Base-by-base conservation (phyloP, 1,140 invertebrate genomes). In the Tetramorium parvispinum region DNA sequence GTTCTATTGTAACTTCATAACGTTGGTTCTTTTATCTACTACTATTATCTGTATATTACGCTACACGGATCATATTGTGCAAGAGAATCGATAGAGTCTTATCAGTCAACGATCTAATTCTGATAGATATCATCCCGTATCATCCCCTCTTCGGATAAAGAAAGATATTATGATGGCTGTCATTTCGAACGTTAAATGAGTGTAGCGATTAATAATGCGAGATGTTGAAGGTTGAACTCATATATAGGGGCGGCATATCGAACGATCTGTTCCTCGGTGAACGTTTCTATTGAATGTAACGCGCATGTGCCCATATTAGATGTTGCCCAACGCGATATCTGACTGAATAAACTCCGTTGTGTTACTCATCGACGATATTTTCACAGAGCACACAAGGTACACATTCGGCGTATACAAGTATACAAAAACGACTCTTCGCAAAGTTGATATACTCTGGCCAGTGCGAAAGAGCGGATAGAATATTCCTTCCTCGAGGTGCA, bases 121-220 rank as follows among this genome's bases (percentile, higher is more conserved):
- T 32, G 51, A 75, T 65, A 77, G 57, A 43, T 81, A 86, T 89
- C 85, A 71, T 59, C 27, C 16, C 3, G 75, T 85, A 83, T 59
- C 18, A 75, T 53, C 18, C 78, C 53, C 68, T 71, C 75, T 73
- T 66, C 49, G 77, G 68, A 85, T 87, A 87, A 89, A 49, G 79
- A 79, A 21, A 37, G 78, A 66, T 87, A 87, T 90, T 89, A 90
- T 76, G 79, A 89, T 61, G 75, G 85, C 53, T 87, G 88, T 85
- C 89, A 85, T 87, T 85, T 43, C 55, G 46, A 90, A 43, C 86
- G 88, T 86, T 88, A 91, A 91, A 86, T 71, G 88, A 88, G 68
- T 83, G 86, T 75, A 57, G 76, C 86, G 82, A 91, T 91, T 91
- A 90, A 89, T 91, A 91, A 90, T 61, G 71, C 40, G 86, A 90